phyloP scores from a whole-genome alignment of 2,113 vertebrate species.

The Tachycineta bicolor region DNA sequence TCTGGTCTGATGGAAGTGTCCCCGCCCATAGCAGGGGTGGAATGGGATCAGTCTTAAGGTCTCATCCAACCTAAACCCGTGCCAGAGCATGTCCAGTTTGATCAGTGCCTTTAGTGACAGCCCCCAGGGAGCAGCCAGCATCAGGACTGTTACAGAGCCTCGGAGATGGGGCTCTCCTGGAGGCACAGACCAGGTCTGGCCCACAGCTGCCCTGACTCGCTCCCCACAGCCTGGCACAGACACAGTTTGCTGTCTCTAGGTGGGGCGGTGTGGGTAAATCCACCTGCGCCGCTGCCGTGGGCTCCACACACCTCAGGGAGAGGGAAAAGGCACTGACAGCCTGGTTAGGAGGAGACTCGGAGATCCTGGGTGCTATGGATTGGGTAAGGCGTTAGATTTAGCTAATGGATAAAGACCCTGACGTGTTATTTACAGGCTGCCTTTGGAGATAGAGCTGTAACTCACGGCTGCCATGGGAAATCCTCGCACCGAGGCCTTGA shows the following conservation, averaged over 20 bases:
- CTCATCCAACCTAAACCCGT: neutral
- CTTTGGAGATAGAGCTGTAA: constrained; percentile 65
- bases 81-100: neutral
- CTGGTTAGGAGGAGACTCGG: neutral
- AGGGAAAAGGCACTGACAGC: neutral
- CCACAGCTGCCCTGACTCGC: neutral
- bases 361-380: neutral
- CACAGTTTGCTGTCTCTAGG: accelerated
- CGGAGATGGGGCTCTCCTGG: neutral
- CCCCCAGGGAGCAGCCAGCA: neutral
- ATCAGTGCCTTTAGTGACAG: neutral
- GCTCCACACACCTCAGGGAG: neutral
- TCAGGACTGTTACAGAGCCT: neutral
- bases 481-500: constrained; percentile 8
- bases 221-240: neutral
- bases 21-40: neutral
- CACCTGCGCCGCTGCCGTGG: neutral
- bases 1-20: neutral
- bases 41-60: neutral
- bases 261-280: neutral
- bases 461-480: constrained; percentile 27
- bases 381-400: neutral
- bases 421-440: constrained; percentile 35
- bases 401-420: constrained; percentile 18
- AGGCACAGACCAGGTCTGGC: neutral